phyloP scores from a whole-genome alignment of 2,888 invertebrate species.

The Drosophila robusta region DNA sequence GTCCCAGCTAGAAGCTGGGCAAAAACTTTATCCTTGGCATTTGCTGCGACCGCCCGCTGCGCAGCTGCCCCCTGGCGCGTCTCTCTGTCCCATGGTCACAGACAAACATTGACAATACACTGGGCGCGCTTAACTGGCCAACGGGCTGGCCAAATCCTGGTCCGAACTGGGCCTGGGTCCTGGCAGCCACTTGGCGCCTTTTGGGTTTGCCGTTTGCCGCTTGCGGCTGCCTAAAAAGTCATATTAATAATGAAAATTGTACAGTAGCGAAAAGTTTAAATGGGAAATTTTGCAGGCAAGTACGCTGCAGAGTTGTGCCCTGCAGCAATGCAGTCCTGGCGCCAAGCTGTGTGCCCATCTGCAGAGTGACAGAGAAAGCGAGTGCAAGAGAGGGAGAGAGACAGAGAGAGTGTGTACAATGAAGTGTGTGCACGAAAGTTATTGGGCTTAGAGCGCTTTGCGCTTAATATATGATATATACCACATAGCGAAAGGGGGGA shows the following conservation, averaged over 20 bases:
- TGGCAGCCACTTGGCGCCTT: conserved; percentile 64
- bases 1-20: conserved; percentile 36
- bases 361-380: conserved; percentile 10
- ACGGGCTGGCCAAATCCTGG: conserved; percentile 51
- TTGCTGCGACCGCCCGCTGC: conserved; percentile 36
- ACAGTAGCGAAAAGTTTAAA: conserved; percentile 80
- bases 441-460: conserved; percentile 73
- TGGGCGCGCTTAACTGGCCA: conserved; percentile 77
- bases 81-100: conserved; percentile 32
- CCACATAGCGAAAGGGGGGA: conserved; percentile 5
- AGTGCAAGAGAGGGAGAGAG: neutral
- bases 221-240: conserved; percentile 80
- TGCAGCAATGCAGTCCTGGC: conserved; percentile 74
- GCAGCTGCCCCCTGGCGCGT: neutral
- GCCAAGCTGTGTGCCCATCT: conserved; percentile 55
- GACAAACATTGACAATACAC: conserved; percentile 78
- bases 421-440: conserved; percentile 60
- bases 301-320: conserved; percentile 55
- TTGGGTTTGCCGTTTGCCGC: conserved; percentile 58
- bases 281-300: conserved; percentile 74
- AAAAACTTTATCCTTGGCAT: conserved; percentile 72
- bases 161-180: conserved; percentile 2
- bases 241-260: conserved; percentile 81
- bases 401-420: conserved; percentile 22
- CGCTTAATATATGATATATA: conserved; percentile 57